Percentiles rank a stretch among this genome's conserved stretches.
Conservation (phyloP, 1,140 invertebrate genomes). For the Apis cerana region DNA sequence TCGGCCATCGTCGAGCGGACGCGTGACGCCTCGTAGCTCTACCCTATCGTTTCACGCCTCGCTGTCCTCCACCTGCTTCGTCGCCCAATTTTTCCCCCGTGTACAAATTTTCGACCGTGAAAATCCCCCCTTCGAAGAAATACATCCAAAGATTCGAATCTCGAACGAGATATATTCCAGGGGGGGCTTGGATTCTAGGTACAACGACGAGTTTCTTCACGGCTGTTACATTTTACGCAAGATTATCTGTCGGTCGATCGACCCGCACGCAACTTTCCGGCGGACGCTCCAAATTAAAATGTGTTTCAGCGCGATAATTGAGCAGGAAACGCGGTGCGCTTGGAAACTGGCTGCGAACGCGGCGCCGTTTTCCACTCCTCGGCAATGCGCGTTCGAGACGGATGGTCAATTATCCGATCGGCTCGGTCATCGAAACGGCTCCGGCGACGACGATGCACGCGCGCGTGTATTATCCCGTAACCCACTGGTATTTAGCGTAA, state of each 20-base stretch:
- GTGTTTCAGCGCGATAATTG: not conserved
- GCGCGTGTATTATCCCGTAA: conserved; percentile 20
- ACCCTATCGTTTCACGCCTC: not conserved
- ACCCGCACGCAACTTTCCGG: not conserved
- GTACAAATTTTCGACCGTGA: no score
- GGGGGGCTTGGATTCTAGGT: no score
- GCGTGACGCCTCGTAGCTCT: not conserved
- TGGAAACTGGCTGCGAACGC: no score
- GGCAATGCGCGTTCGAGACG: no score
- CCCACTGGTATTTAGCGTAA: conserved; percentile 66
- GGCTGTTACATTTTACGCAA: no score
- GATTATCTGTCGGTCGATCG: conserved; percentile 2
- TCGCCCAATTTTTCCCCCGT: no score
- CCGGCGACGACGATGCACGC: conserved; percentile 11
- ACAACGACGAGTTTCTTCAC: no score
- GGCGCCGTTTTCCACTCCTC: no score
- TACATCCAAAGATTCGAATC: no score
- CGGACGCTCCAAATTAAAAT: not conserved
- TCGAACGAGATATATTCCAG: no score
- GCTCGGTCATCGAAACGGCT: not conserved
- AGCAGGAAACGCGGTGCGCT: not conserved
- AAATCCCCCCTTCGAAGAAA: no score
- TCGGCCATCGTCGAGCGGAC: not conserved
- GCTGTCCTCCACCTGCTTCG: not conserved
- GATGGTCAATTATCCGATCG: conserved; percentile 13